Percentiles rank a stretch among this genome's conserved stretches.
Conservation (phyloP, 2,888 invertebrate genomes). For the Diplolepis rosae region DNA sequence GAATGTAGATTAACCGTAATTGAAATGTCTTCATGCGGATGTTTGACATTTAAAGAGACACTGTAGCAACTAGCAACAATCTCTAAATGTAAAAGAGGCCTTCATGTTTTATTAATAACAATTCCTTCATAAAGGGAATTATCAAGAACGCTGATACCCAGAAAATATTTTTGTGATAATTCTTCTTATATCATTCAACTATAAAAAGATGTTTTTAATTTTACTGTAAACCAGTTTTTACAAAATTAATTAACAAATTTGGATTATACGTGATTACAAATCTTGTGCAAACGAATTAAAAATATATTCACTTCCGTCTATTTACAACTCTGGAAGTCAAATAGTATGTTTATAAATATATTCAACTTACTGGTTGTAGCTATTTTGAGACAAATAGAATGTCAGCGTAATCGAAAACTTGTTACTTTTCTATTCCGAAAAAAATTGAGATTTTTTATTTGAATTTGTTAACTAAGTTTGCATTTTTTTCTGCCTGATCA, state of each 20-base stretch:
- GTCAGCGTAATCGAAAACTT: background rate
- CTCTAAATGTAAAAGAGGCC: background rate
- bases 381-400: background rate
- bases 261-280: too few relatives aligned
- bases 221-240: too few relatives aligned
- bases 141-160: too few relatives aligned
- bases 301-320: background rate
- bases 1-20: constrained; percentile 18
- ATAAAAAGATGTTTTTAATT: too few relatives aligned
- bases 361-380: background rate
- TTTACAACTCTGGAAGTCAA: background rate
- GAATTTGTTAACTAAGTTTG: too few relatives aligned
- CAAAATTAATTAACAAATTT: too few relatives aligned
- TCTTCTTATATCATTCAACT: too few relatives aligned
- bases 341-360: background rate
- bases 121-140: too few relatives aligned
- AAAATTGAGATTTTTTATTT: too few relatives aligned
- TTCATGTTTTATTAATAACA: background rate
- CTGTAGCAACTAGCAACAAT: background rate
- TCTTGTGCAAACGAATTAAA: background rate
- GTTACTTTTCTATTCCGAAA: too few relatives aligned
- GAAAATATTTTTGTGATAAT: too few relatives aligned
- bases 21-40: constrained; percentile 16
- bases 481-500: too few relatives aligned
- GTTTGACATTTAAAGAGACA: background rate